A percentile compares a stretch with the other conserved stretches of the same genome.
Evolutionary conservation across 2,113 vertebrate species (phyloP).

Genomic region (Labeo rohita): DNA sequence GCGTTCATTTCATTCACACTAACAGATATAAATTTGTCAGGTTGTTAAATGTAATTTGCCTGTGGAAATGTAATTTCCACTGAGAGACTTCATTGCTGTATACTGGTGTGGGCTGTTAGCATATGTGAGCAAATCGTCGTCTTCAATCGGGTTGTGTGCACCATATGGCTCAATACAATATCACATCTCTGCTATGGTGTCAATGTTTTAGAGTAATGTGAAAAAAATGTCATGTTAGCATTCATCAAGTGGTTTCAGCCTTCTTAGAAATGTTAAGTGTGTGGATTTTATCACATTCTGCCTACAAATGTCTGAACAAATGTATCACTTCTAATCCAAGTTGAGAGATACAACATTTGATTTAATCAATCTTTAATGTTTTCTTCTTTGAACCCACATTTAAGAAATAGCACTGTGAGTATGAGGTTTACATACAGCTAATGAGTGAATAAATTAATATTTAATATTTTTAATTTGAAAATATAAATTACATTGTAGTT

Average conservation of each 20-base stretch:
- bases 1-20: constrained; percentile 55
- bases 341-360: not conserved
- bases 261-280: not conserved
- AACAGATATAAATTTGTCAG: constrained; percentile 59
- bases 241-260: not conserved
- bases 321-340: not conserved
- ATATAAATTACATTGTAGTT: not conserved
- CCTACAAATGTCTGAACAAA: not conserved
- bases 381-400: not conserved
- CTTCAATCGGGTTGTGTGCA: not conserved
- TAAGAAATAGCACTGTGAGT: not conserved
- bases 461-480: not conserved
- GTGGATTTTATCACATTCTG: not conserved
- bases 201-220: constrained; percentile 7
- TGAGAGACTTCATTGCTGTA: constrained; percentile 26
- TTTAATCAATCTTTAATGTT: not conserved
- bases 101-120: constrained; percentile 2
- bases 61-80: constrained; percentile 53
- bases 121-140: constrained; percentile 1
- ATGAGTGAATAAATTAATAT: not conserved
- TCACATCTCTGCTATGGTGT: not conserved
- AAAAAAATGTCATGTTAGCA: constrained; percentile 25
- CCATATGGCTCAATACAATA: constrained; percentile 6
- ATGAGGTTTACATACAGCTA: not conserved
- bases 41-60: constrained; percentile 56